These are phyloP conservation scores for Mylabris sibirica DNA, from an alignment of 2,888 invertebrate species.

Conservation along the genomic window DNA sequence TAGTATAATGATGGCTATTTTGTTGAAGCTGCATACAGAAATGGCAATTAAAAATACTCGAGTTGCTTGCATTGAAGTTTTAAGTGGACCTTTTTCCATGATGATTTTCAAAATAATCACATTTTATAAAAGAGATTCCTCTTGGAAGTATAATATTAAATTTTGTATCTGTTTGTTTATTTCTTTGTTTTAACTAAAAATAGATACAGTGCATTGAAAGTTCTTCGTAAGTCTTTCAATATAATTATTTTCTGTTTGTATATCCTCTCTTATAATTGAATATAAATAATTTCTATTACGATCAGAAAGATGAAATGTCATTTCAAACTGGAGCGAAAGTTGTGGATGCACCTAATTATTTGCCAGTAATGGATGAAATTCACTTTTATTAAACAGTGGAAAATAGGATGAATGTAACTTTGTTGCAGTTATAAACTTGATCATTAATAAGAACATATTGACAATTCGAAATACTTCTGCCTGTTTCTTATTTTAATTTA, in stretches of 20 bases:
- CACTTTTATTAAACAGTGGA: constrained; percentile 31
- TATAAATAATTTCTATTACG: constrained; percentile 26
- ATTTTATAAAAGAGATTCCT: constrained; percentile 10
- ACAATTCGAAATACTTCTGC: constrained; percentile 13
- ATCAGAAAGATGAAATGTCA: constrained; percentile 22
- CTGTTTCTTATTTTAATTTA: not conserved
- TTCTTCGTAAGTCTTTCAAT: not conserved
- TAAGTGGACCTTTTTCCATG: not conserved
- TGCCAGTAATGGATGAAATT: constrained; percentile 33
- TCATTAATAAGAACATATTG: constrained; percentile 17
- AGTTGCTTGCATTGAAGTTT: constrained; percentile 15
- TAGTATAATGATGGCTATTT: constrained; percentile 28
- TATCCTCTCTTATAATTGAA: constrained; percentile 24
- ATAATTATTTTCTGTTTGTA: constrained; percentile 7
- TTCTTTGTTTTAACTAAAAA: not conserved
- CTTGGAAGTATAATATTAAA: not conserved
- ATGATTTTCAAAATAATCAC: constrained; percentile 1
- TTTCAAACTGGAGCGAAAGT: constrained; percentile 28
- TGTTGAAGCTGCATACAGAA: constrained; percentile 27
- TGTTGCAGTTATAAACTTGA: constrained; percentile 27
- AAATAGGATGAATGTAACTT: constrained; percentile 32
- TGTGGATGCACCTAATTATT: constrained; percentile 30
- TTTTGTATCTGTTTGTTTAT: constrained; percentile 9
- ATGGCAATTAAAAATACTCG: constrained; percentile 35
- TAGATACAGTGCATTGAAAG: not conserved